phyloP scores from a whole-genome alignment of 2,113 vertebrate genomes.

The Pleuronectes platessa region DNA sequence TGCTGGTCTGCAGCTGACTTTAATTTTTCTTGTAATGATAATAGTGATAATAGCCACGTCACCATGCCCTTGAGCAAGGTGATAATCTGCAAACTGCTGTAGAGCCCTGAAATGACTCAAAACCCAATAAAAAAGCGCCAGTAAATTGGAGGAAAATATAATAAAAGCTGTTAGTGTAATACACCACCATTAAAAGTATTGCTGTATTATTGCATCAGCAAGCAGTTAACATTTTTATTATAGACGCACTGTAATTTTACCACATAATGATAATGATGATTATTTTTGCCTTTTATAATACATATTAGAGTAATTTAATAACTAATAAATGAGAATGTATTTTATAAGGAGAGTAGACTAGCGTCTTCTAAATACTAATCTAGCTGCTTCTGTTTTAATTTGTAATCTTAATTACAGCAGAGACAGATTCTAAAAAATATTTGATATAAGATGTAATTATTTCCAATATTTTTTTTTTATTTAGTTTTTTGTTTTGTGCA shows the following conservation, averaged over 20 bases:
- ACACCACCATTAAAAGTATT: conserved; percentile 1
- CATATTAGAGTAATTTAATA: neutral
- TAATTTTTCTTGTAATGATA: conserved; percentile 31
- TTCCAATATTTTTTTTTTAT: neutral
- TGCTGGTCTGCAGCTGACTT: conserved; percentile 17
- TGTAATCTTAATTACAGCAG: neutral
- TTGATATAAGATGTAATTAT: neutral
- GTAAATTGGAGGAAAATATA: conserved; percentile 29
- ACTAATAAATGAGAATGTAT: neutral
- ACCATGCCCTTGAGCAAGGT: conserved; percentile 50
- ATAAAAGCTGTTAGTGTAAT: conserved; percentile 19
- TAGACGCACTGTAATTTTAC: neutral
- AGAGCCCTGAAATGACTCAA: conserved; percentile 10
- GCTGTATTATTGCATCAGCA: conserved; percentile 5
- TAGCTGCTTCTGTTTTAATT: neutral
- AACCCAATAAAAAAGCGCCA: conserved; percentile 34
- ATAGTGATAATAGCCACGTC: conserved; percentile 23
- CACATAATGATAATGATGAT: neutral
- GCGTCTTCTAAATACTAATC: neutral
- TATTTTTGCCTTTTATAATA: neutral
- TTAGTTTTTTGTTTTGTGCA: too few species aligned
- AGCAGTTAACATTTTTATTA: conserved; percentile 4
- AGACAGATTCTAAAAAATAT: neutral
- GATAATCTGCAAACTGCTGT: conserved; percentile 42
- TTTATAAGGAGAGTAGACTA: neutral